Percentiles rank a stretch among this genome's conserved stretches.
These are phyloP conservation scores for Vombatus ursinus DNA, from an alignment of 2,113 vertebrate species.

Conservation along the genomic window DNA sequence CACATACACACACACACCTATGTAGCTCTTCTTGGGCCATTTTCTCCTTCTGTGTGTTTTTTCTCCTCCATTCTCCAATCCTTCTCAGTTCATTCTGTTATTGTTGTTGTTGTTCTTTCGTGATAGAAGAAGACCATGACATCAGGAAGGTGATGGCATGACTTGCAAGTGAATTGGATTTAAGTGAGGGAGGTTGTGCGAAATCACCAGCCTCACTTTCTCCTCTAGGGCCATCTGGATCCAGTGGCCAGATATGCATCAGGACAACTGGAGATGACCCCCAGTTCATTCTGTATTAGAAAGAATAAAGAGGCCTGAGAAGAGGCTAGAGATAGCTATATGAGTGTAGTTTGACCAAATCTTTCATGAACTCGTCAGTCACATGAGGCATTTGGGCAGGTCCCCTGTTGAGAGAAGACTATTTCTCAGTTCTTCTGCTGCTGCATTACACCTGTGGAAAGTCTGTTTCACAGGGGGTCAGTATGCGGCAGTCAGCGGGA, in stretches of 20 bases:
- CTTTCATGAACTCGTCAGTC: not conserved
- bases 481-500: not conserved
- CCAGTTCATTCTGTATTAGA: not conserved
- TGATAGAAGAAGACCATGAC: conserved; percentile 2
- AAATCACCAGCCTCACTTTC: too few relatives aligned
- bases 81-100: not conserved
- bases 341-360: not conserved
- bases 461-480: conserved; percentile 40
- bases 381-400: not conserved
- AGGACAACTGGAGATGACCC: too few relatives aligned
- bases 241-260: too few relatives aligned
- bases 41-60: not conserved
- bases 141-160: too few relatives aligned
- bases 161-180: too few relatives aligned
- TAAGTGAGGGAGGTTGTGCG: too few relatives aligned
- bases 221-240: too few relatives aligned
- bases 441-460: not conserved
- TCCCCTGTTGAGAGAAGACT: not conserved
- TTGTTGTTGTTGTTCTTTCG: not conserved
- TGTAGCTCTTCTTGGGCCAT: not conserved
- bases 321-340: not conserved
- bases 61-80: not conserved
- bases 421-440: not conserved
- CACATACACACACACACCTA: too few relatives aligned
- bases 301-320: not conserved